Conservation (phyloP, 2,888 invertebrate species). For the Seira sanloemensis region DNA sequence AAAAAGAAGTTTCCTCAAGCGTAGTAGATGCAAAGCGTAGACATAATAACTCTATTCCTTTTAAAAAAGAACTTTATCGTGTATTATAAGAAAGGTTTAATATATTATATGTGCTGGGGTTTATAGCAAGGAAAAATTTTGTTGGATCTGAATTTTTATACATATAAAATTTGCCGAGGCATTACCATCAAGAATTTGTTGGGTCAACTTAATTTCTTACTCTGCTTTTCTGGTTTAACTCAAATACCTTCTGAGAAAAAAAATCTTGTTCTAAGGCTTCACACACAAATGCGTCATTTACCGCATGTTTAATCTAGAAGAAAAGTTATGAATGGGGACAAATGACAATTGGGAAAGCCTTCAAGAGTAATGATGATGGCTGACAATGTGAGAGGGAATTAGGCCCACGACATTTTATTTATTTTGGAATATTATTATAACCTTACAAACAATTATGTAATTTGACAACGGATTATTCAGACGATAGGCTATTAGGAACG, state of each 20-base stretch:
- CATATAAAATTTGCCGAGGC: not conserved
- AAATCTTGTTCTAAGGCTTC: too few relatives aligned
- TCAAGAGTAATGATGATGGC: too few relatives aligned
- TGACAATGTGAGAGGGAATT: too few relatives aligned
- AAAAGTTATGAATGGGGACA: not conserved
- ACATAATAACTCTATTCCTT: not conserved
- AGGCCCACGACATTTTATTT: too few relatives aligned
- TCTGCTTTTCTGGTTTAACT: not conserved
- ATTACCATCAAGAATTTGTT: not conserved
- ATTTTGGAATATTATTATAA: too few relatives aligned
- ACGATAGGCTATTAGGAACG: not conserved
- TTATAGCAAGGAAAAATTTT: too few relatives aligned
- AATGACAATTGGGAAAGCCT: slow-evolving; percentile 8
- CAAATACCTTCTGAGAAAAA: not conserved
- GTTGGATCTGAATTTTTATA: too few relatives aligned
- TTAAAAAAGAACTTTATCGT: not conserved
- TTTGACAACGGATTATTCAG: not conserved
- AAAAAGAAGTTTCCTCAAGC: not conserved
- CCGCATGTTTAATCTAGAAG: too few relatives aligned
- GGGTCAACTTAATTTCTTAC: not conserved
- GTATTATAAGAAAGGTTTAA: too few relatives aligned
- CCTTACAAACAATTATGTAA: not conserved
- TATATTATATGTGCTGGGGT: too few relatives aligned
- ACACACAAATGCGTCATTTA: not conserved
- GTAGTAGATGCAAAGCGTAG: not conserved